These are phyloP conservation scores for Araneus ventricosus DNA, from an alignment of 1,140 invertebrate species.

Conservation along the genomic window DNA sequence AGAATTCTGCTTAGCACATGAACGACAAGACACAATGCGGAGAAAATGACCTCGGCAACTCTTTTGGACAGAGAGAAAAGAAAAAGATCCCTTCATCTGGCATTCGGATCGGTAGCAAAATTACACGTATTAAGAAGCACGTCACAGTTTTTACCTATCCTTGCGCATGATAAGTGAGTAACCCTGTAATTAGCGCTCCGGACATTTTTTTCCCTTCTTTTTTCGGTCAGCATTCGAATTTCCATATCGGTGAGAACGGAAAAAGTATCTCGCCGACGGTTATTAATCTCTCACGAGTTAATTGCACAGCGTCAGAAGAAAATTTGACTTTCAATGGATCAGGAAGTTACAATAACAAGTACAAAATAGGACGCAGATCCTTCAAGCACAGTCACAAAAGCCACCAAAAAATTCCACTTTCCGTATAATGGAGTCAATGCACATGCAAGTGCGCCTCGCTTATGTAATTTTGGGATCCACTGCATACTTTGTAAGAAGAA, in stretches of 20 bases:
- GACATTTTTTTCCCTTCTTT: neutral
- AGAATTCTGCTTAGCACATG: too few relatives aligned
- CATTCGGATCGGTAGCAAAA: slow-evolving; percentile 33
- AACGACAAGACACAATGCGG: neutral
- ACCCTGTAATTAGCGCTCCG: slow-evolving; percentile 5
- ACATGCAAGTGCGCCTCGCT: too few relatives aligned
- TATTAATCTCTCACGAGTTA: slow-evolving; percentile 12
- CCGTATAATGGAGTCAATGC: too few relatives aligned
- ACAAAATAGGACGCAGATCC: too few relatives aligned
- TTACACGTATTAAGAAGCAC: slow-evolving; percentile 47
- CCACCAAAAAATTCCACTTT: too few relatives aligned
- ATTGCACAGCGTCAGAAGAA: neutral
- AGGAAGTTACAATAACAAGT: neutral
- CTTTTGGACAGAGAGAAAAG: neutral
- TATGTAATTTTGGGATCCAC: too few relatives aligned
- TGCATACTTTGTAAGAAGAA: too few relatives aligned
- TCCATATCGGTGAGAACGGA: neutral
- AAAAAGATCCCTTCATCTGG: neutral
- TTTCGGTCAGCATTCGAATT: neutral
- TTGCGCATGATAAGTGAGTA: slow-evolving; percentile 20
- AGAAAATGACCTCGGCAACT: neutral
- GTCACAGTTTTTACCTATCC: slow-evolving; percentile 39
- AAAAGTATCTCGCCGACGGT: neutral
- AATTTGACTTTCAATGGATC: neutral
- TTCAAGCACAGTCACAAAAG: too few relatives aligned